These are phyloP conservation scores for Exephanes ischioxanthus DNA, from an alignment of 2,888 invertebrate species.

Conservation along the genomic window DNA sequence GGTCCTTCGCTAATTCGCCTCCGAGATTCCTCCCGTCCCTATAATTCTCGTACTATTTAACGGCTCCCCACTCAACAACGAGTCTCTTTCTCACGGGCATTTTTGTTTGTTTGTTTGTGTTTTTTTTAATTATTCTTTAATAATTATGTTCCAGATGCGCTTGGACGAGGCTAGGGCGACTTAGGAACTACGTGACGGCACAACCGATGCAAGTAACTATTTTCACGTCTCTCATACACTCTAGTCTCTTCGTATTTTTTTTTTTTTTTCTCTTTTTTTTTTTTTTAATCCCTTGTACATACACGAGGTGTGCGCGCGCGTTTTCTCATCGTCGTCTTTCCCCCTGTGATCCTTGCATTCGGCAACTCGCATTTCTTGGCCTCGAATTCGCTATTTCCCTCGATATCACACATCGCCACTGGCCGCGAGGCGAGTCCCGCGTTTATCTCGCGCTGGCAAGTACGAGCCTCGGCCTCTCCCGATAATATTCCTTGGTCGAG, in stretches of 20 bases:
- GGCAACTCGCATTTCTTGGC: neutral
- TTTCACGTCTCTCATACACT: constrained; percentile 67
- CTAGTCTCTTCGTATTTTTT: constrained; percentile 35
- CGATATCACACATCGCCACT: neutral
- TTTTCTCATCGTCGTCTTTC: neutral
- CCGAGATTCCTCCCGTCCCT: constrained; percentile 5
- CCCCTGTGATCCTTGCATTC: neutral
- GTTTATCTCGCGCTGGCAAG: constrained; percentile 51
- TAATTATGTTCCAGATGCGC: constrained; percentile 76
- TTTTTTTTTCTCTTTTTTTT: neutral
- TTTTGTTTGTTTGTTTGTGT: constrained; percentile 47
- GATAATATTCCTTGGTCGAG: constrained; percentile 28
- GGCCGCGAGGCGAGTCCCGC: neutral
- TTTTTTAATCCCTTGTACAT: neutral
- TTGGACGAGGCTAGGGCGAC: constrained; percentile 85
- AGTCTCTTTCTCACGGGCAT: constrained; percentile 48
- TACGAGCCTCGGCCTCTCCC: constrained; percentile 9
- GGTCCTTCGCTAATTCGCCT: constrained; percentile 47
- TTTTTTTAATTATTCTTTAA: constrained; percentile 50
- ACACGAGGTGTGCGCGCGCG: constrained; percentile 8
- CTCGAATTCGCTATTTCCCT: constrained; percentile 4
- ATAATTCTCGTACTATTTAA: constrained; percentile 31
- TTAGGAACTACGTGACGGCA: constrained; percentile 85
- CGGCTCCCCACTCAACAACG: constrained; percentile 33
- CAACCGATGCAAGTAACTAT: constrained; percentile 85